Percentiles rank a stretch among this genome's conserved stretches.
Conservation (phyloP, 2,113 vertebrate species). For the Lepisosteus osseus region DNA sequence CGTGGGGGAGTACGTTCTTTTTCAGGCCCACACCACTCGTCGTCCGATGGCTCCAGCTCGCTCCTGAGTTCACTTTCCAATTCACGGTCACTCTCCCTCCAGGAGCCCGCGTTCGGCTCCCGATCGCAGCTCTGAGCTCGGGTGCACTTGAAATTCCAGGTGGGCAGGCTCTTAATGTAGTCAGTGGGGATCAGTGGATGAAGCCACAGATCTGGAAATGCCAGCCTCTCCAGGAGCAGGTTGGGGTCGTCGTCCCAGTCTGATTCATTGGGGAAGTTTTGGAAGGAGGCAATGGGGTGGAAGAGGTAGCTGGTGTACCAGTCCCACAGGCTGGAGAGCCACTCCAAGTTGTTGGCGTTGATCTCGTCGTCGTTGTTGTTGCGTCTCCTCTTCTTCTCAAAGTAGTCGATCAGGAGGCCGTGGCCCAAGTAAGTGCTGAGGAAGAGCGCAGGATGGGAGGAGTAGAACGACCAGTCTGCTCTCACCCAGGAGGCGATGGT, state of each 20-base stretch:
- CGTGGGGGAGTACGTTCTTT: constrained; percentile 28
- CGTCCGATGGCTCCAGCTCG: constrained; percentile 45
- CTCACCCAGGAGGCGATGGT: constrained; percentile 88
- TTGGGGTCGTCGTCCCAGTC: constrained; percentile 94
- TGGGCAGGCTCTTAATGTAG: constrained; percentile 87
- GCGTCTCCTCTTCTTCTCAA: constrained; percentile 89
- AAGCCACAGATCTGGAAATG: constrained; percentile 95
- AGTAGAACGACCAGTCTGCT: constrained; percentile 96
- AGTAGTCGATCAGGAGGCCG: constrained; percentile 91
- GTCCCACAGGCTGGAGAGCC: constrained; percentile 95
- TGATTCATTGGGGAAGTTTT: constrained; percentile 81
- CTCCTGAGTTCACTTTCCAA: constrained; percentile 60
- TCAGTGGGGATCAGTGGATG: constrained; percentile 87
- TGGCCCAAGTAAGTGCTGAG: constrained; percentile 91
- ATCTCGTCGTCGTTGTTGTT: constrained; percentile 75
- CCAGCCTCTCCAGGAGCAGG: constrained; percentile 83
- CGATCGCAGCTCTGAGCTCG: constrained; percentile 31
- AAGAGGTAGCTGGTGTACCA: constrained; percentile 95
- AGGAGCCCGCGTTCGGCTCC: constrained; percentile 52
- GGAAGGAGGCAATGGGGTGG: constrained; percentile 89
- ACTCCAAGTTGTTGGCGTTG: constrained; percentile 90
- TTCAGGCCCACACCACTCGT: constrained; percentile 22
- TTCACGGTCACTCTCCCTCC: constrained; percentile 66
- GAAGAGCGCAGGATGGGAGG: constrained; percentile 92
- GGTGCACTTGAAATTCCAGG: constrained; percentile 78